Evolutionary conservation across 2,888 invertebrate species (phyloP), one percentile per base, ranked within the genome.

Genomic region (Nudaria mundana): DNA sequence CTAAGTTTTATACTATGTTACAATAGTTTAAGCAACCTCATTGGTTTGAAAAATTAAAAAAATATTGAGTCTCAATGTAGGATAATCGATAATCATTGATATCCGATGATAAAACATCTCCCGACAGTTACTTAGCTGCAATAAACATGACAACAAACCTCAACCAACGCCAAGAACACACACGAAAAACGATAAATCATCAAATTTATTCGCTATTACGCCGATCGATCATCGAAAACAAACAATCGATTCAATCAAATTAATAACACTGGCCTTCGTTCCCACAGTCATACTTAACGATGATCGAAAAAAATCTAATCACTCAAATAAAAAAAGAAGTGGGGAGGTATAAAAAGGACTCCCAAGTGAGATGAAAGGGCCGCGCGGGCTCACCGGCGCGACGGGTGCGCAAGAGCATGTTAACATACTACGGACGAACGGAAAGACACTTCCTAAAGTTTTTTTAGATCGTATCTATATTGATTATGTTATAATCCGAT

Each of bases 361-460:
- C 74, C 81, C 79, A 69, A 61, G 75, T 65, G 78, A 82, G 85
- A 87, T 87, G 72, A 87, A 85, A 85, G 73, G 48, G 56, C 74
- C 74, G 77, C 65, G 44, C 56, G 56, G 45, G 66, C 60, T 56
- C 56, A 43, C 45, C 58, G 52, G 52, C 47, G 43, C 54, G 58
- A 50, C 59, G 68, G 63, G 57, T 66, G 73, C 72, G 53, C 66
- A 46, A 52, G 47, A 66, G 72, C 76, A 79, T 77, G 76, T 74
- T 78, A 81, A 78, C 76, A 71, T 71, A 66, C 66, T 60, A 57
- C 56, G 52, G 51, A 52, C 52, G 44, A 52, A 65, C 71, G 71
- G 75, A 73, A 71, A 68, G 76, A 72, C 73, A 78, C 81, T 81
- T 80, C 82, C 82, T 77, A 47, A 65, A 52, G 36, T 42, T 54